phyloP scores from a whole-genome alignment of 2,888 invertebrate genomes.

The Octonoba sinensis region DNA sequence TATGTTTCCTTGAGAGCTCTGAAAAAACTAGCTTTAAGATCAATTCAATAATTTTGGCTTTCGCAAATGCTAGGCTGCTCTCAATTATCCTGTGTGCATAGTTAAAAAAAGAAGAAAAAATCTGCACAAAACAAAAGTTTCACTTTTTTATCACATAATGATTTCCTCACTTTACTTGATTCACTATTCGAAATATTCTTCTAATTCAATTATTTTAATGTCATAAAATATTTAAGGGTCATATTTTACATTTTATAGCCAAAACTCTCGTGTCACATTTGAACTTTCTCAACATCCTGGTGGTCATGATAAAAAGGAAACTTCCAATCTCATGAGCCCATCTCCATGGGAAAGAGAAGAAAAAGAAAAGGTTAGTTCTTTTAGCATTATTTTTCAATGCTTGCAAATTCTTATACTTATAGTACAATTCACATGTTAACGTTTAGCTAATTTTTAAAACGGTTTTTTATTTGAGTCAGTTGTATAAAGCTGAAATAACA shows the following conservation, averaged over 20 bases:
- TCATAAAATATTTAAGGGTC: not conserved
- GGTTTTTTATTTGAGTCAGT: too few relatives aligned
- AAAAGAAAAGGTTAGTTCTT: constrained; percentile 79
- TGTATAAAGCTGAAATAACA: too few relatives aligned
- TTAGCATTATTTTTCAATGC: not conserved
- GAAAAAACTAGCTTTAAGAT: too few relatives aligned
- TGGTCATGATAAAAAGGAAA: constrained; percentile 59
- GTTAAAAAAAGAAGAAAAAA: too few relatives aligned
- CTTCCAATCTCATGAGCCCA: constrained; percentile 60
- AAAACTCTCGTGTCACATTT: constrained; percentile 48
- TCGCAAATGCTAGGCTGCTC: too few relatives aligned
- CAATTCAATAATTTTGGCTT: too few relatives aligned
- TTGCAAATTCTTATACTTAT: constrained; percentile 8
- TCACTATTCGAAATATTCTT: not conserved
- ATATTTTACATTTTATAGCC: constrained; percentile 13
- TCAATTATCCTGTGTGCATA: too few relatives aligned
- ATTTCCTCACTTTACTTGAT: not conserved
- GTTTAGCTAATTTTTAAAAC: not conserved
- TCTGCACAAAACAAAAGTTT: too few relatives aligned
- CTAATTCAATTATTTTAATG: not conserved
- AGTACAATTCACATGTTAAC: not conserved
- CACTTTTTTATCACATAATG: too few relatives aligned
- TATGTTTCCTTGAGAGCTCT: too few relatives aligned
- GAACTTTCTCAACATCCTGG: constrained; percentile 66
- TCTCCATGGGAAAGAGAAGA: constrained; percentile 92